Conservation (phyloP, 2,113 vertebrate genomes). For the Clarias gariepinus region DNA sequence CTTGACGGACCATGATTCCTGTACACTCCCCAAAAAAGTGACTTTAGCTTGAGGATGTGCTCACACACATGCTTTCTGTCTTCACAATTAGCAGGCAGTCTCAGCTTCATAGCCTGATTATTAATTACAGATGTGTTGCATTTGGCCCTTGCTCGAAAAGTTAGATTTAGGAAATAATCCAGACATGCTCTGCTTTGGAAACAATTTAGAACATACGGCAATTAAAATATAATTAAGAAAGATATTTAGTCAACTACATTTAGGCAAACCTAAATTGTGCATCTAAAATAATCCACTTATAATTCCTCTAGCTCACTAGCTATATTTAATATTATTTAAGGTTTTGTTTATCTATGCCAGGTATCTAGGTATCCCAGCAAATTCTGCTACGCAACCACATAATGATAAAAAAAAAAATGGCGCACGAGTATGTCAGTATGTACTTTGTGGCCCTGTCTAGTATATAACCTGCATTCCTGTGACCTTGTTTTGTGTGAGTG, state of each 20-base stretch:
- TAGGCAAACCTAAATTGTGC: not conserved
- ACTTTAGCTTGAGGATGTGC: not conserved
- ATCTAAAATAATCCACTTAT: not conserved
- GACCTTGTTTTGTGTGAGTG: not conserved
- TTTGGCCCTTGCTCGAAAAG: not conserved
- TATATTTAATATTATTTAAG: not conserved
- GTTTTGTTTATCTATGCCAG: not conserved
- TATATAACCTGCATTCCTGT: not conserved
- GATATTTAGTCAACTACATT: not conserved
- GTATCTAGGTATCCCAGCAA: not conserved
- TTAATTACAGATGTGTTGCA: not conserved
- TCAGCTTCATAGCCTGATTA: not conserved
- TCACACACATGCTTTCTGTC: not conserved
- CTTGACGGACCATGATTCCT: not conserved
- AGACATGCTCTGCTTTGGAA: not conserved
- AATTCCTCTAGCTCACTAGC: not conserved
- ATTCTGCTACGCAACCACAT: not conserved
- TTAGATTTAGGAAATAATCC: not conserved
- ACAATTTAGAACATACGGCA: not conserved
- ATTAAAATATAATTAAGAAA: not conserved
- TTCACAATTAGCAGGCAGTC: not conserved
- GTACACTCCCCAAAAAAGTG: not conserved
- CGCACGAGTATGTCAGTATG: not conserved
- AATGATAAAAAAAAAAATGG: not conserved
- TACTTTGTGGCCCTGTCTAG: not conserved